phyloP scores from a whole-genome alignment of 2,113 vertebrate species.

The Chamaea fasciata region DNA sequence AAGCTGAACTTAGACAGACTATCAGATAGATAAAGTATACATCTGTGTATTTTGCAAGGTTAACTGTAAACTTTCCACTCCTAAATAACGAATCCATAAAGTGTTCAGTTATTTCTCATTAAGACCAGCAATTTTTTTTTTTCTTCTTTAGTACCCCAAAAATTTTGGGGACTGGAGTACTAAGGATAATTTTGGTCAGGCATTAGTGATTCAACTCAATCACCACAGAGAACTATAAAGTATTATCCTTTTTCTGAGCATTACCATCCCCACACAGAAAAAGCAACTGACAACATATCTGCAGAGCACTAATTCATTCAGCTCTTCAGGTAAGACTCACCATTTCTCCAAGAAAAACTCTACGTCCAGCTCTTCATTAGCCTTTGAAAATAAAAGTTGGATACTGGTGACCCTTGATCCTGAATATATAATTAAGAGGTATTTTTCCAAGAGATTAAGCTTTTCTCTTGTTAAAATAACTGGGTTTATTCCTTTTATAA shows the following conservation, averaged over 20 bases:
- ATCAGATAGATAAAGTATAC: not conserved
- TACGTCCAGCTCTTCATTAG: slow-evolving; percentile 70
- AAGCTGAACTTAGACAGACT: not conserved
- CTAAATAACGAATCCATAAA: not conserved
- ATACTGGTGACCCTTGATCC: not conserved
- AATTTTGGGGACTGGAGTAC: not conserved
- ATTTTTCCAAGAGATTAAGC: not conserved
- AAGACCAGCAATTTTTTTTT: not conserved
- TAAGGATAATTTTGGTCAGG: not conserved
- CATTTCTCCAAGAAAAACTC: slow-evolving; percentile 75
- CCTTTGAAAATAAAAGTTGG: slow-evolving; percentile 31
- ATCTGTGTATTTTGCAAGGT: not conserved
- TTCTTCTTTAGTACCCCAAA: not conserved
- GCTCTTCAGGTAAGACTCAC: slow-evolving; percentile 54
- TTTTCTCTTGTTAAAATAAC: not conserved
- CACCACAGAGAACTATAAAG: not conserved
- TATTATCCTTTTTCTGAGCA: not conserved
- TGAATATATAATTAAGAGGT: not conserved
- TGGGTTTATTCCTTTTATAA: not conserved
- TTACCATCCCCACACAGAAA: not conserved
- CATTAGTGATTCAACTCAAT: not conserved
- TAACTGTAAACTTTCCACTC: not conserved
- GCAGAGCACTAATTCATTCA: not conserved
- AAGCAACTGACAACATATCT: not conserved
- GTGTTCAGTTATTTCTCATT: not conserved